A percentile compares a stretch with the other conserved stretches of the same genome.
Evolutionary conservation across 2,888 invertebrate genomes (phyloP).

Genomic region (Ophion slaviceki): DNA sequence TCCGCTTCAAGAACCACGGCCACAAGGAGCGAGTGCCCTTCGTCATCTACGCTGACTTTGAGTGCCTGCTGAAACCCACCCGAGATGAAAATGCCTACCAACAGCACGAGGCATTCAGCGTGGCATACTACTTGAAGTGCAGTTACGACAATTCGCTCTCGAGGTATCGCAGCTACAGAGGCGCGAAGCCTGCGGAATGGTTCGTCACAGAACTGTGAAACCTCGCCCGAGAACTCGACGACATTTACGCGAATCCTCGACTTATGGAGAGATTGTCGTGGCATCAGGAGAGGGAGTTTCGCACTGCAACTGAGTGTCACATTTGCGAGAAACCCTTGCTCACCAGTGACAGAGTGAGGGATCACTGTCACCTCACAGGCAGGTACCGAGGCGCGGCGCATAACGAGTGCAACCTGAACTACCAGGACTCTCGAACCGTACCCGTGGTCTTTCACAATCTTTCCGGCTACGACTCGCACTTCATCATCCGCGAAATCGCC

Average conservation of each 20-base stretch:
- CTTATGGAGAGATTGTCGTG: conserved; percentile 42
- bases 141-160: conserved; percentile 51
- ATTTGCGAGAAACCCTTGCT: conserved; percentile 64
- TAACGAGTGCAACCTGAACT: conserved; percentile 70
- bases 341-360: conserved; percentile 35
- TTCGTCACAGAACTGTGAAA: conserved; percentile 38
- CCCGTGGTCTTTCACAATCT: conserved; percentile 73
- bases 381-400: conserved; percentile 69
- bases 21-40: conserved; percentile 58
- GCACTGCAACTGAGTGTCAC: conserved; percentile 55
- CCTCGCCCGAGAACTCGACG: conserved; percentile 23
- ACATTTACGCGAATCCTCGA: conserved; percentile 8
- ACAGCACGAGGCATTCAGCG: conserved; percentile 53
- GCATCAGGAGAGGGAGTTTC: conserved; percentile 38
- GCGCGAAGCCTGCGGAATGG: conserved; percentile 52
- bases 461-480: conserved; percentile 72
- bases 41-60: neutral
- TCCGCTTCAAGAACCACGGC: conserved; percentile 57
- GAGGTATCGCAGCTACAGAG: conserved; percentile 40
- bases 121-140: conserved; percentile 45
- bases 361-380: conserved; percentile 69
- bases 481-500: conserved; percentile 64
- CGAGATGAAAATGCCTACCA: conserved; percentile 33
- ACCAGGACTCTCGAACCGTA: conserved; percentile 61
- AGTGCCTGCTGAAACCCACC: conserved; percentile 55